Base-by-base conservation (phyloP, 2,113 vertebrate species). In the Salvelinus fontinalis region DNA sequence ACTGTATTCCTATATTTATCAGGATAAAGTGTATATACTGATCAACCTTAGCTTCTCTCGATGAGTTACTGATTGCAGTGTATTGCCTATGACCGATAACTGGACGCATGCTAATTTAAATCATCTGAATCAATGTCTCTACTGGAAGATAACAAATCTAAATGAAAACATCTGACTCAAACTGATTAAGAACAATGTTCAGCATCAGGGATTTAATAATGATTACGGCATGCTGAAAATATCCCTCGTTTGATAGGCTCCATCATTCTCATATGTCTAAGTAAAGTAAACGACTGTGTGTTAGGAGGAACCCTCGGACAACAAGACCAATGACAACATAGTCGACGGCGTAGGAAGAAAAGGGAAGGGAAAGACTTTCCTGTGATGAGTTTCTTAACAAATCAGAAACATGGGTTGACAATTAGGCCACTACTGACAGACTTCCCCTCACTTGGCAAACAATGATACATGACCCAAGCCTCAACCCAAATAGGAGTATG, bases 141-240 rank as follows among this genome's bases (percentile, higher is more conserved):
- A 75, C 86, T 44, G 74, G 80, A 84, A 78, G 77, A 84, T 85
- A 81, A 87, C 31, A 88, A 78, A 87, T 90, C 86, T 92, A 93
- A 93, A 90, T 85, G 89, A 91, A 94, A 93, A 90, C 93, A 94
- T 92, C 91, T 93, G 93, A 94, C 91, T 93, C 86, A 78, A 89
- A 92, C 90, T 93, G 89, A 91, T 90, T 90, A 87, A 85, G 87
- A 88, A 92, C 91, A 87, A 89, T 87, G 83, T 84, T 90, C 84
- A 71, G 83, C 89, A 89, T 80, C 83, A 72, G 74, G 76, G 69
- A 79, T 77, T 79, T 80, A 87, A 89, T 85, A 84, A 89, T 77
- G 66, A 79, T 80, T 78, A 68, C 75, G 65, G 86, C 80, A 87
- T 85, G 90, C 88, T 90, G 84, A 89, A 82, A 90, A 90, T 90